Base-by-base conservation (phyloP, 2,797 vertebrate genomes). In the Girardinus metallicus region DNA sequence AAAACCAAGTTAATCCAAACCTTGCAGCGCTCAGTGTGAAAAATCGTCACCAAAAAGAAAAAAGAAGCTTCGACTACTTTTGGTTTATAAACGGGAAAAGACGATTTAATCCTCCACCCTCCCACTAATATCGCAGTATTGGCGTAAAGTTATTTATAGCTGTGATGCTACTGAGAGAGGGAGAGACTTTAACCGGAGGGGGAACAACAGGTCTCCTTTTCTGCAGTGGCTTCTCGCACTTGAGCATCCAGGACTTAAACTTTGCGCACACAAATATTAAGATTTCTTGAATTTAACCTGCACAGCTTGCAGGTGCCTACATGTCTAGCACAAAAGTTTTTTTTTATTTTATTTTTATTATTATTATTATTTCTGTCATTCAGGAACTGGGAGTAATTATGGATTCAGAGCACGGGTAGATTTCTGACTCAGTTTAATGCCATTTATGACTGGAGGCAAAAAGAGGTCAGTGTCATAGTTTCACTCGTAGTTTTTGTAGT, bases 81-180 rank as follows among this genome's bases (percentile, higher is more conserved):
- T 47, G 84, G 55, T 76, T 88, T 93, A 89, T 85, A 89, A 91
- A 92, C 87, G 91, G 85, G 74, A 81, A 31, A 80, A 89, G 90
- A 93, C 70, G 86, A 89, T 77, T 89, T 84, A 86, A 53, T 83
- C 55, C 83, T 80, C 15, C 89, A 93, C 92, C 89, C 92, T 76
- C 82, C 89, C 84, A 91, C 90, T 89, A 84, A 90, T 90, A 88
- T 89, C 86, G 90, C 89, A 71, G 87, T 75, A 80, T 80, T 80
- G 84, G 84, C 71, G 77, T 86, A 13, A 66, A 83, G 88, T 90
- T 94, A 93, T 93, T 90, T 91, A 87, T 93, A 95, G 90, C 86
- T 12, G 76, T 26, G 82, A 91, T 92, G 89, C 85, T 89, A 88
- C 85, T 87, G 83, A 85, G 23, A 26, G 85, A 64, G 79, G 46